These are phyloP conservation scores for Cylas formicarius DNA, from an alignment of 1,140 invertebrate genomes.

Conservation along the genomic window DNA sequence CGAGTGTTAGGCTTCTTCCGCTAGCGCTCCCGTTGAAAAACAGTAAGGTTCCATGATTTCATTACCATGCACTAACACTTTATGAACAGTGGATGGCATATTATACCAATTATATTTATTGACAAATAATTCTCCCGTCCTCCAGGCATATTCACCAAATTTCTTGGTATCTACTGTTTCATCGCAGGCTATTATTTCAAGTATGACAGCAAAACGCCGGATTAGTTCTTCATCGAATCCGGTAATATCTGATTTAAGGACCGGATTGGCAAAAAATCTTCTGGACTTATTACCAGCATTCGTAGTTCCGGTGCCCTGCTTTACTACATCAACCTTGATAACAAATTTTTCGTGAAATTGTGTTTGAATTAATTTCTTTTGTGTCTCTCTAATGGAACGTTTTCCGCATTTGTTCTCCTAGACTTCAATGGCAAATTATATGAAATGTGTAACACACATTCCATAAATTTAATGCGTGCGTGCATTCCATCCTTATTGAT, in stretches of 20 bases:
- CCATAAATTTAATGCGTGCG: slow-evolving; percentile 19
- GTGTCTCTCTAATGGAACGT: neutral
- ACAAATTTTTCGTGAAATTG: slow-evolving; percentile 8
- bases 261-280: slow-evolving; percentile 10
- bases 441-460: slow-evolving; percentile 15
- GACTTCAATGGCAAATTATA: slow-evolving; percentile 8
- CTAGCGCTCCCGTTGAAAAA: slow-evolving; percentile 31
- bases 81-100: slow-evolving; percentile 37
- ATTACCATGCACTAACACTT: slow-evolving; percentile 33
- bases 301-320: slow-evolving; percentile 8
- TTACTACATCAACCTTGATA: too few species aligned
- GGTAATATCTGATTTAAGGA: slow-evolving; percentile 8
- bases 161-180: neutral
- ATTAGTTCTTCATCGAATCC: slow-evolving; percentile 22
- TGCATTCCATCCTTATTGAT: slow-evolving; percentile 1
- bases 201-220: slow-evolving; percentile 6
- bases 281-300: slow-evolving; percentile 15
- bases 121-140: slow-evolving; percentile 25
- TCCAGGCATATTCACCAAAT: slow-evolving; percentile 10
- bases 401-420: slow-evolving; percentile 4
- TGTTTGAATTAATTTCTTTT: slow-evolving; percentile 13
- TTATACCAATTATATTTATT: slow-evolving; percentile 35
- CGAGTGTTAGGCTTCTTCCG: slow-evolving; percentile 24
- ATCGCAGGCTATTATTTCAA: slow-evolving; percentile 6
- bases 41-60: slow-evolving; percentile 23